Evolutionary conservation across 2,797 vertebrate species (phyloP).

Genomic region (Phoxinus dragarum): DNA sequence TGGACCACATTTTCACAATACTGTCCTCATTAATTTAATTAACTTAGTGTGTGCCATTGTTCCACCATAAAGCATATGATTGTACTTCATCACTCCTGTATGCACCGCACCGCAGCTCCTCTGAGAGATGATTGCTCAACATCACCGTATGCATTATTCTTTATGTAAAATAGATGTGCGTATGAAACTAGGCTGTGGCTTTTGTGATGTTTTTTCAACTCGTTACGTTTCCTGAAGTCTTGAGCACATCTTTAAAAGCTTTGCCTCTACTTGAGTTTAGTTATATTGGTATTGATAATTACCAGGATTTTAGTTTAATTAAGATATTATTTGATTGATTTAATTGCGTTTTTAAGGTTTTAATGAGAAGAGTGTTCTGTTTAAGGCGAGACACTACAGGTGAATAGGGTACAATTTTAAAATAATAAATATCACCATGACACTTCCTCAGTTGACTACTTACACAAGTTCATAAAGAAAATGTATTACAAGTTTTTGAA

Average conservation of each 20-base stretch:
- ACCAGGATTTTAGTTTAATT: constrained; percentile 59
- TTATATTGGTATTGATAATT: constrained; percentile 63
- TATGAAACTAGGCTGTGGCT: neutral
- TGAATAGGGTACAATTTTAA: too few relatives aligned
- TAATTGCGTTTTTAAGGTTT: neutral
- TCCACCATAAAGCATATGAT: neutral
- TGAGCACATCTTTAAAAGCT: constrained; percentile 50
- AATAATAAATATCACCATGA: too few relatives aligned
- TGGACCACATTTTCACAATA: neutral
- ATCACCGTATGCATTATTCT: neutral
- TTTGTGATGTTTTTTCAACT: constrained; percentile 12
- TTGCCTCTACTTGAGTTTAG: constrained; percentile 56
- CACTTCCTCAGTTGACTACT: too few relatives aligned
- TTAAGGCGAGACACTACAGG: neutral
- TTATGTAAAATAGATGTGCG: neutral
- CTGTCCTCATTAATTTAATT: constrained; percentile 1
- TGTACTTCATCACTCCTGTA: neutral
- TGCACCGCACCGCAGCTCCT: neutral
- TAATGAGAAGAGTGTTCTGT: neutral
- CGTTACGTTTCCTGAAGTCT: constrained; percentile 4
- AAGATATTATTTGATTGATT: neutral
- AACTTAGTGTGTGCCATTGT: neutral
- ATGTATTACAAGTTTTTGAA: too few relatives aligned
- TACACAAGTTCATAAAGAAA: too few relatives aligned
- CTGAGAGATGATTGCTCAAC: neutral